Base-by-base conservation (phyloP, 92 coral and sea anemone species). In the Scolanthus callimorphus region DNA sequence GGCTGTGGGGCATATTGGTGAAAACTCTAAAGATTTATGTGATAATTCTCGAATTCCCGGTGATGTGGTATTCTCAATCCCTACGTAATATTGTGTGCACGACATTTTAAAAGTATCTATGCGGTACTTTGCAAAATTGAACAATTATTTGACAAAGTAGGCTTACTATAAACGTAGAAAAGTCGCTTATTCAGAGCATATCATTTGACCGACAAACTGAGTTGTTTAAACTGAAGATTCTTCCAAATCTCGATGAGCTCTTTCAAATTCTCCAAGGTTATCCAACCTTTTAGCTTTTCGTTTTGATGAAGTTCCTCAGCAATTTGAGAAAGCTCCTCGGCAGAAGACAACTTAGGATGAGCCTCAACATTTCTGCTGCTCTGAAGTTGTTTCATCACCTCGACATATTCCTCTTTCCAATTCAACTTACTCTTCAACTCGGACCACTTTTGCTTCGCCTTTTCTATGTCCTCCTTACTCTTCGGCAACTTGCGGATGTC, bases 351-450 rank as follows among this genome's bases (percentile, higher is more conserved):
- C 25, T 0, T 20, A 3, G 76, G 83, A 46, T 60, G 63, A 9
- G 76, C 63, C 34, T 76, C 71, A 41, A 41, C 29, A 25, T 61
- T 67, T 2, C 76, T 62, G 31, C 62, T 60, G 17, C 67, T 63
- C 37, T 76, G 82, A 2, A 76, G 43, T 1, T 60, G 31, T 49
- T 29, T 30, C 39, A 76, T 39, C 8, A 59, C 53, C 22, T 76
- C 82, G 20, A 65, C 75, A 9, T 55, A 39, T 0, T 66, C 74
- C 0, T 76, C 76, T 13, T 27, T 59, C 82, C 67, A 76, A 2
- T 52, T 43, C 21, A 76, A 45, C 29, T 31, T 46, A 19, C 3
- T 25, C 31, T 76, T 76, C 4, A 76, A 47, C 1, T 25, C 49
- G 39, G 51, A 57, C 82, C 81, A 75, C 17, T 59, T 56, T 17